Evolutionary conservation across 2,888 invertebrate genomes (phyloP), one percentile per base, ranked within the genome.

Genomic region (Thera obeliscata): DNA sequence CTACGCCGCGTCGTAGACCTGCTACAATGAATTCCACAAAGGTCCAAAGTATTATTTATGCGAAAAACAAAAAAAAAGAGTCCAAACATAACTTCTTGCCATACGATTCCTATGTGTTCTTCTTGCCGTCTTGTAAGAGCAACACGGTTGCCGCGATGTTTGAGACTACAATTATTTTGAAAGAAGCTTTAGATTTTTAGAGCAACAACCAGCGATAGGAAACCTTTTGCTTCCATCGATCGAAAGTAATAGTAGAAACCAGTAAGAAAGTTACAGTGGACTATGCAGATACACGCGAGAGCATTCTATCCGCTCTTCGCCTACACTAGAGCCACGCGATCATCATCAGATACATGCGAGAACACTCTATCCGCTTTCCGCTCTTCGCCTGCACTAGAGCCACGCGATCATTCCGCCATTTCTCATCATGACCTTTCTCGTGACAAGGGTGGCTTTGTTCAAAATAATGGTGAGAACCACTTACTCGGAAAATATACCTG

Each of bases 361-460:
- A 22, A 22, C 50, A 50, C 41, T 35, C n/a, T 22, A 49, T 59
- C 58, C 77, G 78, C 76, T 72, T 1, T 11, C 11, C 64, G 69
- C 75, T 76, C 57, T 11, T 9, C 64, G 69, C 75, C 75, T 57
- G 54, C 9, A 22, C 60, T 76, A 74, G 64, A 3, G 71, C 78
- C 81, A 72, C 61, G 61, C 67, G 36, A 67, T 50, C 67, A 76
- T 73, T 77, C 80, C 81, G 85, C 81, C 84, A 87, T 88, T 88
- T 87, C 88, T 88, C 87, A 87, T 86, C 83, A 83, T 80, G 89
- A 83, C 89, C 88, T 90, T 86, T 82, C 79, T 81, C 77, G 81
- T 86, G 87, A 87, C 88, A 87, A 86, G 87, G 88, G 87, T 87
- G 79, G 85, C 88, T 88, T 87, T 88, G 87, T 88, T 86, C 81